These are phyloP conservation scores for Danio choprae DNA, from an alignment of 2,797 vertebrate genomes.

Conservation along the genomic window DNA sequence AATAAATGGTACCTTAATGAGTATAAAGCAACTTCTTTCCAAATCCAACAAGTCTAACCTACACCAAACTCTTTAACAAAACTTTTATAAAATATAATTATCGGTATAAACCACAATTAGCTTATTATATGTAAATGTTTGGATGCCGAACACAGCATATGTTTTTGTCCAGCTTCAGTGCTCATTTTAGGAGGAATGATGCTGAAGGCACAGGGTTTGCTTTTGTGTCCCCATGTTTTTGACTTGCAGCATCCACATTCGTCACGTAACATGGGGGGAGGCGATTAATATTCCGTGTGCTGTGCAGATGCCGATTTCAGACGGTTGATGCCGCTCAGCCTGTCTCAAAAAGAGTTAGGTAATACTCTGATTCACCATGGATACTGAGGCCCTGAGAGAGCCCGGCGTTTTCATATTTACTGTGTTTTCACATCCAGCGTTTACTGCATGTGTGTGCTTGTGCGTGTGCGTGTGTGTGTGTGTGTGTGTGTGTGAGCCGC, in stretches of 20 bases:
- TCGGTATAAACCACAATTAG: not conserved
- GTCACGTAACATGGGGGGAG: conserved; percentile 16
- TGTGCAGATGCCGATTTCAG: conserved; percentile 39
- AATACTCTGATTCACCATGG: conserved; percentile 41
- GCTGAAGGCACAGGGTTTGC: not conserved
- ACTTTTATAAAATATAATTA: not conserved
- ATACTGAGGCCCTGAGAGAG: conserved; percentile 33
- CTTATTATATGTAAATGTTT: too few relatives aligned
- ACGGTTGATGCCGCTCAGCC: conserved; percentile 11
- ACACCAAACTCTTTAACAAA: too few relatives aligned
- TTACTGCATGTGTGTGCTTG: conserved; percentile 35
- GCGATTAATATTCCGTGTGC: conserved; percentile 40
- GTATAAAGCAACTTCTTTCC: not conserved
- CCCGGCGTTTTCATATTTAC: conserved; percentile 45
- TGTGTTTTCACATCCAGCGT: conserved; percentile 54
- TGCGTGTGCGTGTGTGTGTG: conserved; percentile 31
- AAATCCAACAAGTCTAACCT: not conserved
- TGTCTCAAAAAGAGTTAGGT: conserved; percentile 36
- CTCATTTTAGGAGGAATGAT: not conserved
- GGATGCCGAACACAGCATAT: not conserved
- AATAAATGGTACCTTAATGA: not conserved
- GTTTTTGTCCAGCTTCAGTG: not conserved
- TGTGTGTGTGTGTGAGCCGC: conserved; percentile 10
- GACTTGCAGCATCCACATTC: conserved; percentile 8
- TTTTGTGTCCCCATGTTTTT: conserved; percentile 5